These are phyloP conservation scores for Heliconius ethilla DNA, from an alignment of 2,888 invertebrate genomes.

Conservation along the genomic window DNA sequence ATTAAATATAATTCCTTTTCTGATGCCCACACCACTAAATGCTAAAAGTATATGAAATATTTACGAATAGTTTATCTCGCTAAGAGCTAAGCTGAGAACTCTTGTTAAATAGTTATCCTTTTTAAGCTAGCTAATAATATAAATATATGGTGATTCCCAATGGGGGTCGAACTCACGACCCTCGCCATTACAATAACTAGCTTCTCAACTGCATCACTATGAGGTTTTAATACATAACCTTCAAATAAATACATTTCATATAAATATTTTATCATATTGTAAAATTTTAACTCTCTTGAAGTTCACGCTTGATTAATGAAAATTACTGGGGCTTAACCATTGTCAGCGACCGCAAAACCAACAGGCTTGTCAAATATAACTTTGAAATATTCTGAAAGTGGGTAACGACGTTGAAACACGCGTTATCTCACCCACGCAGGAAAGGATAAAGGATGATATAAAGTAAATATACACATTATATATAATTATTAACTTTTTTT, in stretches of 20 bases:
- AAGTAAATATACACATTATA: not conserved
- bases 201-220: not conserved
- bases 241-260: not conserved
- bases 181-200: not conserved
- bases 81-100: not conserved
- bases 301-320: not conserved
- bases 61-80: not conserved
- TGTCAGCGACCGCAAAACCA: conserved; percentile 2
- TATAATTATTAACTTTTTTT: not conserved
- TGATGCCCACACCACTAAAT: not conserved
- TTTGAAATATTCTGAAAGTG: conserved; percentile 1
- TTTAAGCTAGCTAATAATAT: not conserved
- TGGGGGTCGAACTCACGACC: not conserved
- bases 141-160: not conserved
- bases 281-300: not conserved
- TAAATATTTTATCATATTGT: not conserved
- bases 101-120: not conserved
- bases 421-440: conserved; percentile 1
- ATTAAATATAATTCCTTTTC: no score
- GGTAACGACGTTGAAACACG: not conserved
- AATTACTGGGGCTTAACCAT: not conserved
- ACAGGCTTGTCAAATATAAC: conserved; percentile 11
- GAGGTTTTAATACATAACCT: not conserved
- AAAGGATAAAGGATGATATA: conserved; percentile 4
- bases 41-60: not conserved